Conservation (phyloP, 2,888 invertebrate species). For the Coleophora flavipennella region DNA sequence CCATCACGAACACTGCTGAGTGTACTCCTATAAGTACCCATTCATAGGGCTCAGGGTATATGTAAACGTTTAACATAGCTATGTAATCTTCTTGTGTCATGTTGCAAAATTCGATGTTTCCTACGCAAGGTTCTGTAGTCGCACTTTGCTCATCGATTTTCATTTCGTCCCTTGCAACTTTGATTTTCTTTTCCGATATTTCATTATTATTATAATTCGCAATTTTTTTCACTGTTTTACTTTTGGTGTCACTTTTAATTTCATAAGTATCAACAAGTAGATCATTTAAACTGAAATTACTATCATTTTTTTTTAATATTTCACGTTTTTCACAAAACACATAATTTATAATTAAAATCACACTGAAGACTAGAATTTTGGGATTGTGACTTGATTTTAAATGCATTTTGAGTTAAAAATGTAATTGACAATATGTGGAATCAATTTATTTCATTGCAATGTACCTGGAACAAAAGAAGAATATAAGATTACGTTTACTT, state of each 20-base stretch:
- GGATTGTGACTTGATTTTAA: too few species aligned
- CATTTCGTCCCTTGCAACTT: background rate
- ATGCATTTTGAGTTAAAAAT: too few species aligned
- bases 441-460: too few species aligned
- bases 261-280: too few species aligned
- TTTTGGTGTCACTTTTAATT: too few species aligned
- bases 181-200: background rate
- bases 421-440: too few species aligned
- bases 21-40: conserved; percentile 86
- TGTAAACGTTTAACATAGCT: conserved; percentile 74
- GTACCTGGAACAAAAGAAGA: too few species aligned
- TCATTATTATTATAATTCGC: background rate
- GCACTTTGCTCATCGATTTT: background rate
- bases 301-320: conserved; percentile 10
- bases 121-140: conserved; percentile 47
- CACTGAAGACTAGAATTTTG: too few species aligned
- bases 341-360: too few species aligned
- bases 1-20: conserved; percentile 83
- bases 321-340: too few species aligned
- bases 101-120: conserved; percentile 62
- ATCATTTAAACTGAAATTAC: too few species aligned
- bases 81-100: conserved; percentile 73
- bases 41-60: conserved; percentile 80
- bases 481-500: too few species aligned
- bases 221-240: background rate